These are phyloP conservation scores for Sminthopsis crassicaudata DNA, from an alignment of 2,113 vertebrate species.

Conservation along the genomic window DNA sequence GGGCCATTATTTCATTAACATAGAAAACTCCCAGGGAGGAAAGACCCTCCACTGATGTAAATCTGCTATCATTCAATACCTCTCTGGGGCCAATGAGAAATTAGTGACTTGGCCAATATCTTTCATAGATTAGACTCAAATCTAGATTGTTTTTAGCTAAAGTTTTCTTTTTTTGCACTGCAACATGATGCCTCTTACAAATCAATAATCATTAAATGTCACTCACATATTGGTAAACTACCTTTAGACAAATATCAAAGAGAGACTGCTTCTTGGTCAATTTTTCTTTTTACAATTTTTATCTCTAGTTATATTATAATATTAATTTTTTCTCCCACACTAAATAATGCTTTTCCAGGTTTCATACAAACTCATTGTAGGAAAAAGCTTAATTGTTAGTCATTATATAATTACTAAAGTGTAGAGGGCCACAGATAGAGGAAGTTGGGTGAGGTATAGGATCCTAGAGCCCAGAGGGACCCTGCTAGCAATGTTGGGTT, in stretches of 20 bases:
- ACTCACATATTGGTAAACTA: background rate
- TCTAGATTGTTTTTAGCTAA: background rate
- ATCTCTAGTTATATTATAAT: background rate
- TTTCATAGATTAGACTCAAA: background rate
- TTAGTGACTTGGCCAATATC: background rate
- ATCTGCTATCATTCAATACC: background rate
- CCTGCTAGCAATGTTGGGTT: too few relatives aligned
- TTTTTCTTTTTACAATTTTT: background rate
- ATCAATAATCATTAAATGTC: background rate
- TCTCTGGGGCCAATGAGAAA: background rate
- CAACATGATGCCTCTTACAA: background rate
- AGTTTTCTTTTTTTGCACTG: background rate
- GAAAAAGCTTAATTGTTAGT: background rate
- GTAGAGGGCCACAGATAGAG: too few relatives aligned
- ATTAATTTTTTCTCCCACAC: background rate
- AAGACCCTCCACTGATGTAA: background rate
- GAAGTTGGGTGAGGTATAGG: too few relatives aligned
- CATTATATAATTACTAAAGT: background rate
- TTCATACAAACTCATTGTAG: background rate
- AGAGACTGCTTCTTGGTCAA: too few relatives aligned
- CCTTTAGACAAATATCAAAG: too few relatives aligned
- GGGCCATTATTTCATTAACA: background rate
- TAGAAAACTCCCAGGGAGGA: background rate
- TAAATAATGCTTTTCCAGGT: background rate
- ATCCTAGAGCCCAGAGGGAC: too few relatives aligned